Base-by-base conservation (phyloP, 2,888 invertebrate species). In the Odiellus spinosus region DNA sequence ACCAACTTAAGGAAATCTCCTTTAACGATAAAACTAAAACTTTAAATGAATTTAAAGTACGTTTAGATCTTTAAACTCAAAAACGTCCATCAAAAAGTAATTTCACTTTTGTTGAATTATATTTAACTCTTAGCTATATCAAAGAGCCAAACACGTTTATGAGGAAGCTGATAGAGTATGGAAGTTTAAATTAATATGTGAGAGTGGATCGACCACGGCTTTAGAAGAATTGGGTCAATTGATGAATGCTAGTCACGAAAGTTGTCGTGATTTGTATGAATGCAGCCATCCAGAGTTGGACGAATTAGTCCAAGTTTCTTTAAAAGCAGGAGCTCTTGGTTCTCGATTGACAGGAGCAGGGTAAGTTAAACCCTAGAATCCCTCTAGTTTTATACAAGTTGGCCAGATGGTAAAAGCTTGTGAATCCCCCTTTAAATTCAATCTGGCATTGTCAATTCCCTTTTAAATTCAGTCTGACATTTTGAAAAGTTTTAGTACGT, bases 271-370 rank as follows among this genome's bases (percentile, higher is more conserved):
- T 51, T 69, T 84, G 3, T 98, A 91, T 65, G 86, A 96, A 64
- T 96, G 96, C 67, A 93, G 93, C 47, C 88, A 91, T 69, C 74
- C 78, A 1, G 77, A 81, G 59, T 71, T 96, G 55, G 91, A 98
- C 65, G 69, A 72, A 47, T 72, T 96, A 18, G 85, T 91, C 17
- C 71, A 77, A 26, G 54, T 63, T n/a, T 64, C 67, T 53, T 66
- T 81, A 60, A 83, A 82, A 8, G 71, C 73, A 50, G 75, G 77
- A 43, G 75, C 77, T 3, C 69, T 81, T n/a, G 83, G 87, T 38
- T 83, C 86, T n/a, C 76, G 96, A 44, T 71, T 98, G 35, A 96
- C 96, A 1, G 98, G 96, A 33, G 96, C 96, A 26, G 91, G 91
- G 71, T 78, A 64, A 65, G 64, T n/a, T n/a, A n/a, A n/a, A n/a